Base-by-base conservation (phyloP, 2,113 vertebrate species). In the Phalacrocorax brasilianus region DNA sequence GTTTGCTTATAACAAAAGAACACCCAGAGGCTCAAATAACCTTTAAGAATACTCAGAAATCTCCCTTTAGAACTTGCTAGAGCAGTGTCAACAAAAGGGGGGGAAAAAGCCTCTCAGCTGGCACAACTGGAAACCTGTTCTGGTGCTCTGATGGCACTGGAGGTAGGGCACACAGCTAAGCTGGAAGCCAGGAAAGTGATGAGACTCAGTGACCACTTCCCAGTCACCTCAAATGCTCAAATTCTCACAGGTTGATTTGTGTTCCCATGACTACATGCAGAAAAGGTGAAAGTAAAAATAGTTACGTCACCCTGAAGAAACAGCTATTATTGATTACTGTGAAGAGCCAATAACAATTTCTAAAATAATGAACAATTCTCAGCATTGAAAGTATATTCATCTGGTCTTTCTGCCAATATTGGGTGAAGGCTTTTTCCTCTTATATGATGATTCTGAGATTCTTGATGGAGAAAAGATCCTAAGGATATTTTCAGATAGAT, bases 231-330 rank as follows among this genome's bases (percentile, higher is more conserved):
- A 67, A 84, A 84, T 6, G 55, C 38, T 81, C 52, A 66, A 61
- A 65, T 67, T 92, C 66, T 87, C 40, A 42, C 72, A 68, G 80
- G 62, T 88, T 89, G 73, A 65, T 87, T 96, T 79, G 58, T 91
- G 95, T 95, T 96, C 93, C 95, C 96, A 96, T 96, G 96, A 91
- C 95, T 96, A 96, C 91, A 93, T 93, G 87, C 44, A 96, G 87
- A 94, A 95, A 85, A 93, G 91, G 89, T 89, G 81, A 89, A 95
- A 91, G 81, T 63, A 85, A 91, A 94, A 94, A 93, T 87, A 91
- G 89, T 96, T 91, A 75, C 35, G 19, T 95, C 93, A 89, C 50
- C 50, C 89, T 76, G 70, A 91, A 94, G 91, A 77, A 97, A 87
- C 33, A 89, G 73, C 85, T 96, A 45, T 38, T 96, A 96, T 85